Evolutionary conservation across 2,113 vertebrate genomes (phyloP).

Genomic region (Cyphomyrus plagiostoma): DNA sequence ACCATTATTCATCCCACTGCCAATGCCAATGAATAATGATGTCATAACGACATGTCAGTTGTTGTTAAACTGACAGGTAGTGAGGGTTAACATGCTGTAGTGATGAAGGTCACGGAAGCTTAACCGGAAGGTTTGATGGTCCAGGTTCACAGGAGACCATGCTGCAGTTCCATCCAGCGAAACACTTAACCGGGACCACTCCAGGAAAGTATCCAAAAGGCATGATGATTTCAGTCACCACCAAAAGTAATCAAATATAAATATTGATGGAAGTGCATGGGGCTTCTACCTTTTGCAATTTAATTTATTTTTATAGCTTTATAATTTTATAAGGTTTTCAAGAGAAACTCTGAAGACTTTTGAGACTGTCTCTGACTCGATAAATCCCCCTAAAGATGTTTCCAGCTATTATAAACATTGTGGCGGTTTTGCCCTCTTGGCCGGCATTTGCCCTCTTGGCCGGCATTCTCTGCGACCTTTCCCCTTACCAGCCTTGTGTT

Average conservation of each 20-base stretch:
- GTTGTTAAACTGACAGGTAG: not conserved
- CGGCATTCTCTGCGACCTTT: not conserved
- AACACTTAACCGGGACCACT: not conserved
- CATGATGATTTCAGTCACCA: not conserved
- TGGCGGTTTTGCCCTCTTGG: not conserved
- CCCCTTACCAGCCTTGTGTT: not conserved
- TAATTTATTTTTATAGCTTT: not conserved
- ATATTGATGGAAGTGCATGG: not conserved
- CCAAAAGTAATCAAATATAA: slow-evolving; percentile 1
- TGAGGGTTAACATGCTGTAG: not conserved
- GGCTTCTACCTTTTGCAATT: not conserved
- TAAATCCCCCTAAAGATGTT: not conserved
- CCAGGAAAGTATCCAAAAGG: not conserved
- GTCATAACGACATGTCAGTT: not conserved
- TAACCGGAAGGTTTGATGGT: not conserved
- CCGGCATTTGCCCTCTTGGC: not conserved
- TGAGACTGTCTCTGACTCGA: not conserved
- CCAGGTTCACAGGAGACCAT: not conserved
- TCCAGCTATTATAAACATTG: not conserved
- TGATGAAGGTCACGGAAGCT: not conserved
- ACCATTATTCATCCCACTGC: not conserved
- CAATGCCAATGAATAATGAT: not conserved
- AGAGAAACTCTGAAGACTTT: not conserved
- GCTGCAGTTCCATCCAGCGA: not conserved
- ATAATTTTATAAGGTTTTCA: not conserved